These are phyloP conservation scores for Pantala flavescens DNA, from an alignment of 1,140 invertebrate genomes.

Conservation along the genomic window DNA sequence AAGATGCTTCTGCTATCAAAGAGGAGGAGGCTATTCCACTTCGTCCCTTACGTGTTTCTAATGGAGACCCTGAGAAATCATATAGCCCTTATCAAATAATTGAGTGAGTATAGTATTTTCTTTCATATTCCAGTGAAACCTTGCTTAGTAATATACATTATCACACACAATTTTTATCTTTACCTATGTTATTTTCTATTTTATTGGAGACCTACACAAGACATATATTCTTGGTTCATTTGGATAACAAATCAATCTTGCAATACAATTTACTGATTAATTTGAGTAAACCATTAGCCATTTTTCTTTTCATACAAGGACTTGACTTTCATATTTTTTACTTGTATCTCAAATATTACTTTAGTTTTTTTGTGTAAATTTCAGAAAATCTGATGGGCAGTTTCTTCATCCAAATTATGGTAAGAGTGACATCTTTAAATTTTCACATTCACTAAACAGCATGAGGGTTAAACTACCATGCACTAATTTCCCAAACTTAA, in stretches of 20 bases:
- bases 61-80: constrained; percentile 50
- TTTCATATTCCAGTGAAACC: not conserved
- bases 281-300: too few species aligned
- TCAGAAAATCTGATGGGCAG: constrained; percentile 42
- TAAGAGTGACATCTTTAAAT: constrained; percentile 18
- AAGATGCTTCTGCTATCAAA: constrained; percentile 23
- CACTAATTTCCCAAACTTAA: not conserved
- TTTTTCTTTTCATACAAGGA: not conserved
- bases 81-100: constrained; percentile 45
- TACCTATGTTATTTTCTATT: too few species aligned
- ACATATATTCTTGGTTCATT: too few species aligned
- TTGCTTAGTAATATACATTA: not conserved
- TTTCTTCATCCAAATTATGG: constrained; percentile 39
- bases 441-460: not conserved
- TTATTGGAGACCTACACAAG: too few species aligned
- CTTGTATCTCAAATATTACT: constrained; percentile 14
- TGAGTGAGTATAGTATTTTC: constrained; percentile 48
- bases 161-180: too few species aligned
- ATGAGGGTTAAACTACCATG: constrained; percentile 5
- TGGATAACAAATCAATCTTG: too few species aligned
- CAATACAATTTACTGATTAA: too few species aligned
- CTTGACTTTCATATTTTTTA: constrained; percentile 6
- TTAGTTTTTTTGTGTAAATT: constrained; percentile 25
- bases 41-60: constrained; percentile 54
- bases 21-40: constrained; percentile 62